phyloP scores from a whole-genome alignment of 2,113 vertebrate genomes.

The Ptilorrhoa leucosticta region DNA sequence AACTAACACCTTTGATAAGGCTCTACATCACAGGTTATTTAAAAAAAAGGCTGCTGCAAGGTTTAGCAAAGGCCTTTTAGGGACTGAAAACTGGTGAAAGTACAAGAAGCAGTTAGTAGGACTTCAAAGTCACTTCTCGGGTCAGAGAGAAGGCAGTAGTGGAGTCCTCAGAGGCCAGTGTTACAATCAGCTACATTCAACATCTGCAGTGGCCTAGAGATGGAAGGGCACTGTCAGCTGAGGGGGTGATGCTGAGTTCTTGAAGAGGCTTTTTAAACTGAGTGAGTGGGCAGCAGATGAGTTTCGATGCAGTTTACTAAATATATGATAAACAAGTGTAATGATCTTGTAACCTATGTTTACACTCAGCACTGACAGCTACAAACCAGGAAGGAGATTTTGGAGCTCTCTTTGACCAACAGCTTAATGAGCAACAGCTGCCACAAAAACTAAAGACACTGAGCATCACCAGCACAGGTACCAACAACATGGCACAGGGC shows the following conservation, averaged over 20 bases:
- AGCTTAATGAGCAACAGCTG: background rate
- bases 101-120: background rate
- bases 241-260: background rate
- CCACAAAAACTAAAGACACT: background rate
- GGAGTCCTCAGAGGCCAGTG: background rate
- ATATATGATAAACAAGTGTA: background rate
- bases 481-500: background rate
- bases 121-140: background rate
- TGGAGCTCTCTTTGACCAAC: background rate
- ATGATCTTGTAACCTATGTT: background rate
- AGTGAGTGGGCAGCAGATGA: background rate
- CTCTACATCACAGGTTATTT: background rate
- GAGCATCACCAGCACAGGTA: background rate
- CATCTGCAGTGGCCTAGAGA: background rate
- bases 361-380: background rate
- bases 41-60: background rate
- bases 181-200: background rate
- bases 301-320: background rate
- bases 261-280: background rate
- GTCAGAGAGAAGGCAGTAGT: background rate
- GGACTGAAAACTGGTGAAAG: background rate
- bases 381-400: background rate
- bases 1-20: background rate
- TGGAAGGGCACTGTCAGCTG: fast-evolving
- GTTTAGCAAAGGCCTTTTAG: background rate